Evolutionary conservation across 2,797 vertebrate species (phyloP).

Genomic region (Syngnathus rostellatus): DNA sequence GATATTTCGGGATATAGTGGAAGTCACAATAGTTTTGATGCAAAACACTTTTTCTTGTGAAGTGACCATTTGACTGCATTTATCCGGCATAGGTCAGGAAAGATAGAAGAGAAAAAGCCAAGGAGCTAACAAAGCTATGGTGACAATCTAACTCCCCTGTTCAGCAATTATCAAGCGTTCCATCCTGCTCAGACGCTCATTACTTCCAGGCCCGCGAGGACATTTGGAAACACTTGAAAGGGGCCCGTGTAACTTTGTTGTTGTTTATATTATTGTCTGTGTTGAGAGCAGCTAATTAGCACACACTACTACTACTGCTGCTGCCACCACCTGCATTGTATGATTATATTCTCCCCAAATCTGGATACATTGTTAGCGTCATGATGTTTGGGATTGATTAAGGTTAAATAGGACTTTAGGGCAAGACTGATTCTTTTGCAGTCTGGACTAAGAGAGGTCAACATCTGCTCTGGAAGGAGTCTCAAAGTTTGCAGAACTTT

Average conservation of each 20-base stretch:
- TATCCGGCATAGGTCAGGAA: constrained; percentile 9
- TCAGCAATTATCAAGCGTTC: constrained; percentile 54
- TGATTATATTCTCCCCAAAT: too few species aligned
- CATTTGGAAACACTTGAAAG: constrained; percentile 63
- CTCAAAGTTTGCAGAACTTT: too few species aligned
- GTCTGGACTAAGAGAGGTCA: too few species aligned
- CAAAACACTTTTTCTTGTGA: too few species aligned
- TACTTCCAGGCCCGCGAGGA: constrained; percentile 54
- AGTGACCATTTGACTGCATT: too few species aligned
- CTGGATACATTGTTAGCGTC: too few species aligned
- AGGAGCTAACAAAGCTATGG: constrained; percentile 52
- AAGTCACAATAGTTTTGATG: too few species aligned
- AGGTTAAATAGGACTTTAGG: too few species aligned
- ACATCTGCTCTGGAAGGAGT: too few species aligned
- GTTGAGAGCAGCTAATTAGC: constrained; percentile 39
- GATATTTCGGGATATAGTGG: too few species aligned
- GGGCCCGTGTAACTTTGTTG: constrained; percentile 55
- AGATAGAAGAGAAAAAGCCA: constrained; percentile 41
- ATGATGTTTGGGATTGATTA: too few species aligned
- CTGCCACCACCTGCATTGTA: background rate
- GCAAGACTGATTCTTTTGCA: too few species aligned
- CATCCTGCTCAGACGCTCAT: constrained; percentile 49
- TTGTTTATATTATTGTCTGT: constrained; percentile 57
- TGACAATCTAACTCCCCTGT: constrained; percentile 59
- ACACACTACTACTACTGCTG: constrained; percentile 17